Evolutionary conservation across 2,113 vertebrate species (phyloP).

Genomic region (Agelaius tricolor): DNA sequence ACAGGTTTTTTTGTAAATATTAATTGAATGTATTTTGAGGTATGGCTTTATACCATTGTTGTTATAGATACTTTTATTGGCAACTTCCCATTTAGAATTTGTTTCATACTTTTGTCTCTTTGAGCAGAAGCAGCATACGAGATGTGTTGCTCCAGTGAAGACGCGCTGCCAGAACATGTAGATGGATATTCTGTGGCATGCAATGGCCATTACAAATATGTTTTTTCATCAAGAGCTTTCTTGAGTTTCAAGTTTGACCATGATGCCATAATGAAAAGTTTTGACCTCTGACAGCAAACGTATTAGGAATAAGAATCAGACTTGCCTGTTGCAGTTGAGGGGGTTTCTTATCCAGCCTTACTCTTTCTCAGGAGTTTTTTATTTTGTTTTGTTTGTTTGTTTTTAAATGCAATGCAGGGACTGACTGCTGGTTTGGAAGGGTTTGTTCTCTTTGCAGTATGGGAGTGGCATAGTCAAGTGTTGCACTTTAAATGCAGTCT

Average conservation of each 20-base stretch:
- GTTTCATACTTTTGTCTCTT: not conserved
- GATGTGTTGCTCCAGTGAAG: conserved; percentile 73
- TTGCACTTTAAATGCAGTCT: conserved; percentile 80
- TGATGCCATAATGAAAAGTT: conserved; percentile 94
- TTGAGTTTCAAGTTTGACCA: conserved; percentile 93
- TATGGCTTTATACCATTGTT: not conserved
- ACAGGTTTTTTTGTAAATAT: not conserved
- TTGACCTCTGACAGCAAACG: conserved; percentile 82
- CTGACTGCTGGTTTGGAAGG: conserved; percentile 66
- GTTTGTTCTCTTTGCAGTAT: conserved; percentile 61
- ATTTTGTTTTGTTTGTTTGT: conserved; percentile 5
- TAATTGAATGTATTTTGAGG: not conserved
- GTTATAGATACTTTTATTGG: not conserved
- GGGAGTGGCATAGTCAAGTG: conserved; percentile 60
- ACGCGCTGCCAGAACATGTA: conserved; percentile 60
- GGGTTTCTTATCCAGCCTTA: conserved; percentile 73
- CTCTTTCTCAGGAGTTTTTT: conserved; percentile 78
- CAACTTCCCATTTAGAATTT: not conserved
- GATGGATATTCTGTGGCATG: conserved; percentile 70
- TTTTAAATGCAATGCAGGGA: conserved; percentile 73
- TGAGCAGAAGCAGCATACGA: conserved; percentile 72
- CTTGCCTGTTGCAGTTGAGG: conserved; percentile 54
- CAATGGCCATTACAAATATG: conserved; percentile 77
- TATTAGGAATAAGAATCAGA: conserved; percentile 13
- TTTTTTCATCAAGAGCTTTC: conserved; percentile 88